Conservation (phyloP, 2,113 vertebrate species). For the Dasyornis broadbenti region DNA sequence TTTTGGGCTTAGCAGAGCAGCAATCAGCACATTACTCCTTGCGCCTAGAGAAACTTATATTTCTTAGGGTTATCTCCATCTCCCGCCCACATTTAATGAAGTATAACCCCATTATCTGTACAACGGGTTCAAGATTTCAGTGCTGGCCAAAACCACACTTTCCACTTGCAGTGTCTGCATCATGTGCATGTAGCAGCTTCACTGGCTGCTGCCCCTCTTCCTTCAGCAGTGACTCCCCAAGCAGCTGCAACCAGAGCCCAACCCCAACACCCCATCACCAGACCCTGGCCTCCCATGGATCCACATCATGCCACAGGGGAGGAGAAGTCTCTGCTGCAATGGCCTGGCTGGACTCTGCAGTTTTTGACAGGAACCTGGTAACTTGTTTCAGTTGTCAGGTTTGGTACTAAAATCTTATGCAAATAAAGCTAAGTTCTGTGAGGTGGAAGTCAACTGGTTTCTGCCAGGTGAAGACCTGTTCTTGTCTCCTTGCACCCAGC, state of each 20-base stretch:
- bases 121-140: not conserved
- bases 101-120: not conserved
- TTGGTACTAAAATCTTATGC: not conserved
- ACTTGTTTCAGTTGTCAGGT: not conserved
- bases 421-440: not conserved
- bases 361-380: not conserved
- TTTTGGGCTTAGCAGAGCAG: not conserved
- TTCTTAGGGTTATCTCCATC: not conserved
- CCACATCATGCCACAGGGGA: not conserved
- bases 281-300: not conserved
- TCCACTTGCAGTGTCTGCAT: not conserved
- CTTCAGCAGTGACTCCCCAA: not conserved
- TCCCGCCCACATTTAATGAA: not conserved
- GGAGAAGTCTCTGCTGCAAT: not conserved
- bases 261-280: not conserved
- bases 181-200: not conserved
- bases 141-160: not conserved
- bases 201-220: not conserved
- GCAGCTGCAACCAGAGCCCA: not conserved
- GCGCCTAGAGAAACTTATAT: not conserved
- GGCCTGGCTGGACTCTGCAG: not conserved
- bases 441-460: not conserved
- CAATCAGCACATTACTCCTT: not conserved
- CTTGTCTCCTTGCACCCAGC: not conserved
- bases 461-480: not conserved